These are phyloP conservation scores for Synergus laeviventris DNA, from an alignment of 2,888 invertebrate genomes.

Conservation along the genomic window DNA sequence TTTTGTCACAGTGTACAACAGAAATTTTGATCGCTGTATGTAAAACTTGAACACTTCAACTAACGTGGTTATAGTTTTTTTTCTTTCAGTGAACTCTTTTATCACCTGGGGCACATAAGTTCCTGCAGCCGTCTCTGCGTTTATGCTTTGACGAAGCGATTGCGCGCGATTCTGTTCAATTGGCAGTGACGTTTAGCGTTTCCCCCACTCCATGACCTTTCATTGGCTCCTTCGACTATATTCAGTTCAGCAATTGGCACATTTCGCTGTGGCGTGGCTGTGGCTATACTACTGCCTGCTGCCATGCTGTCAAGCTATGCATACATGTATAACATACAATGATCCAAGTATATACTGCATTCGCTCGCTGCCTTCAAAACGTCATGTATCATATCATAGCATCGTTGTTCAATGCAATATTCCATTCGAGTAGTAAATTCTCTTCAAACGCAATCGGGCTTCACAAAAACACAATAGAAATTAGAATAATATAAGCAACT, in stretches of 20 bases:
- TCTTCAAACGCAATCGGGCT: slow-evolving; percentile 17
- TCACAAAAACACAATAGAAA: slow-evolving; percentile 13
- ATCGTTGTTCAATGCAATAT: slow-evolving; percentile 15
- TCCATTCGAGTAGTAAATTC: slow-evolving; percentile 31
- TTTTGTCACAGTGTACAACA: too few relatives aligned
- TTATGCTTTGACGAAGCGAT: slow-evolving; percentile 27
- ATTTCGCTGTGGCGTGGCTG: slow-evolving; percentile 59
- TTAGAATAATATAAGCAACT: neutral
- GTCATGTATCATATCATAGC: neutral
- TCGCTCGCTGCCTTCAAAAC: slow-evolving; percentile 15
- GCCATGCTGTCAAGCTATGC: slow-evolving; percentile 39
- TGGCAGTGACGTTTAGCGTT: slow-evolving; percentile 22
- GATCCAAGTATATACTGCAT: neutral
- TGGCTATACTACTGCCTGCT: slow-evolving; percentile 10
- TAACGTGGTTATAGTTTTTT: too few relatives aligned
- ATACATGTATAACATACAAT: neutral
- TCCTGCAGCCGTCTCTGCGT: slow-evolving; percentile 46
- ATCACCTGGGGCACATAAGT: slow-evolving; percentile 10
- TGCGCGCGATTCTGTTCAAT: slow-evolving; percentile 15
- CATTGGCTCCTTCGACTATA: slow-evolving; percentile 63
- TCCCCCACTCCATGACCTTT: slow-evolving; percentile 55
- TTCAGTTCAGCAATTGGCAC: slow-evolving; percentile 66
- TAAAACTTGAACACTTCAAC: too few relatives aligned
- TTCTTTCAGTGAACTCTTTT: neutral
- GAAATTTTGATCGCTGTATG: too few relatives aligned